These are phyloP conservation scores for Venturia canescens DNA, from an alignment of 1,140 invertebrate genomes.

Conservation along the genomic window DNA sequence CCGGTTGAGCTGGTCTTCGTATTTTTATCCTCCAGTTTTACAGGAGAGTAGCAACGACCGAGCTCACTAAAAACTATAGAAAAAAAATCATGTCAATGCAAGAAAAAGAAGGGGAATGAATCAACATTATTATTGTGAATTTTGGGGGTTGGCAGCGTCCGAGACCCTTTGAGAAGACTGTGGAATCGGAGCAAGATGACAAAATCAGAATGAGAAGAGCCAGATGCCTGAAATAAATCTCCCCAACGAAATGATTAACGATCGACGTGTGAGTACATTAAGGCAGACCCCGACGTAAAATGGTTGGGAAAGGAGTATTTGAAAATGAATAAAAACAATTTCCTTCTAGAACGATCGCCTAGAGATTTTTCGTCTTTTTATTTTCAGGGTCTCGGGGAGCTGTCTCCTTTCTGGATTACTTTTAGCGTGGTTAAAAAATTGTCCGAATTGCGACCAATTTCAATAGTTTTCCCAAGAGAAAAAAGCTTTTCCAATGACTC, in stretches of 20 bases:
- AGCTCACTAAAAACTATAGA: background rate
- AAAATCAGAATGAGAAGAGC: background rate
- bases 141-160: background rate
- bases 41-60: slow-evolving; percentile 4
- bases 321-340: too few species aligned
- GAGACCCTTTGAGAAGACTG: background rate
- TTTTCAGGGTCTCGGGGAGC: too few species aligned
- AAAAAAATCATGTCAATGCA: background rate
- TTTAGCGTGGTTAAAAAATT: too few species aligned
- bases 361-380: too few species aligned
- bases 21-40: background rate
- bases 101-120: background rate
- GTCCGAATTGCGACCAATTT: too few species aligned
- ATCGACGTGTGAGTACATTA: background rate
- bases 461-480: too few species aligned
- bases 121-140: background rate
- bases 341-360: too few species aligned
- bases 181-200: background rate
- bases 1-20: background rate
- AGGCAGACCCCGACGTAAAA: too few species aligned
- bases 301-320: too few species aligned
- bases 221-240: background rate
- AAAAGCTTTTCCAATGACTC: too few species aligned
- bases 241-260: background rate
- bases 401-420: too few species aligned